A percentile compares a stretch with the other conserved stretches of the same genome.
Conservation (phyloP, 2,888 invertebrate genomes). For the Gibbula magus region DNA sequence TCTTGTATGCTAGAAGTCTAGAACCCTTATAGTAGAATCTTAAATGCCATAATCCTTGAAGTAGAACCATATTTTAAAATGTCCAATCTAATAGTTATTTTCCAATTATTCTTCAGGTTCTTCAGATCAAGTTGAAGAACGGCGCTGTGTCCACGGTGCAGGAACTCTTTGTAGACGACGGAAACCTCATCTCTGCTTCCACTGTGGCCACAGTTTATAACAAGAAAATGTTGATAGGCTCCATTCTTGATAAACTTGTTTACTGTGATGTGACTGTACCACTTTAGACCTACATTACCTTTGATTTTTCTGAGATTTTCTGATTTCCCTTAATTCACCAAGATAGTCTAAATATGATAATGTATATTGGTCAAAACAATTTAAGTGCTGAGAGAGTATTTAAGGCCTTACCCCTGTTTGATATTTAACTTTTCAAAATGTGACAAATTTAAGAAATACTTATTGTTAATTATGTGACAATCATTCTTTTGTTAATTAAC, state of each 20-base stretch:
- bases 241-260: constrained; percentile 51
- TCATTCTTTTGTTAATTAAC: no score
- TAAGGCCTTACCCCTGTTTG: no score
- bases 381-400: no score
- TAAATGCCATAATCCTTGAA: no score
- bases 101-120: constrained; percentile 23
- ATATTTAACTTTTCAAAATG: no score
- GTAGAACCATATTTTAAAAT: no score
- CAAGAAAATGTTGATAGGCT: constrained; percentile 55
- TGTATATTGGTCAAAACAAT: no score
- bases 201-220: constrained; percentile 53
- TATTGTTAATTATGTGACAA: no score
- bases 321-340: background rate
- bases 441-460: no score
- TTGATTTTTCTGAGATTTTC: background rate
- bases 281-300: constrained; percentile 13
- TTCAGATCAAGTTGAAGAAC: constrained; percentile 33
- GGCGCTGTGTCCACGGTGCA: constrained; percentile 38
- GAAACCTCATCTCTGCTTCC: constrained; percentile 48
- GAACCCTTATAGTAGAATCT: no score
- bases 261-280: constrained; percentile 52
- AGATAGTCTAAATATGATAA: background rate
- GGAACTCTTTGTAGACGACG: constrained; percentile 54
- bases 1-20: no score
- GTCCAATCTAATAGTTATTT: no score